Percentiles rank a stretch among this genome's conserved stretches.
These are phyloP conservation scores for Dysdera silvatica DNA, from an alignment of 1,140 invertebrate species.

Conservation along the genomic window DNA sequence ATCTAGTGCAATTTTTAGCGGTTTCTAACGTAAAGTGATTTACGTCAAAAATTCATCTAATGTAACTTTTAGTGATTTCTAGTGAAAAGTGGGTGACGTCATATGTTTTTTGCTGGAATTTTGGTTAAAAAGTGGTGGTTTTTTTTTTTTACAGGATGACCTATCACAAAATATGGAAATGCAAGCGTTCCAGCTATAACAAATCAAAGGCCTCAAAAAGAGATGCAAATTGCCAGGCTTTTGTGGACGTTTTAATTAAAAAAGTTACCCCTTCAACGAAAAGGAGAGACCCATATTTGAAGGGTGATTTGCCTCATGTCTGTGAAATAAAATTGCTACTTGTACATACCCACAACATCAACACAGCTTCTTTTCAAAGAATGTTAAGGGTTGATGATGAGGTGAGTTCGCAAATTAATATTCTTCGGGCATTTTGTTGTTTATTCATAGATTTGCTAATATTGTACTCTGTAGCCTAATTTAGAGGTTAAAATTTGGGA, in stretches of 20 bases:
- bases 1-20: too few species aligned
- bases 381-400: background rate
- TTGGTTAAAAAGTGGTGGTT: too few species aligned
- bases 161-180: background rate
- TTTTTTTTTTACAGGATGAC: background rate
- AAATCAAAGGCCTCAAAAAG: background rate
- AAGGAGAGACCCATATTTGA: background rate
- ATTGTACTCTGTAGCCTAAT: too few species aligned
- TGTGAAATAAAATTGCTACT: background rate
- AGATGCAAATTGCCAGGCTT: background rate
- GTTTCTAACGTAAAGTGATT: too few species aligned
- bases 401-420: background rate
- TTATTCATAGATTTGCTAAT: too few species aligned
- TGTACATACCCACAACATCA: background rate
- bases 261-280: background rate
- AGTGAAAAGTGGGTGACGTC: too few species aligned
- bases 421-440: too few species aligned
- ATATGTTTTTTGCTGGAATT: too few species aligned
- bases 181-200: background rate
- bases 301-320: background rate
- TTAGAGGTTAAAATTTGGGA: too few species aligned
- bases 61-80: too few species aligned
- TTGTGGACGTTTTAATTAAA: background rate
- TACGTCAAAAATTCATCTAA: too few species aligned
- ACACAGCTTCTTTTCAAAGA: background rate